phyloP scores from a whole-genome alignment of 2,888 invertebrate species.

The Aelia acuminata region DNA sequence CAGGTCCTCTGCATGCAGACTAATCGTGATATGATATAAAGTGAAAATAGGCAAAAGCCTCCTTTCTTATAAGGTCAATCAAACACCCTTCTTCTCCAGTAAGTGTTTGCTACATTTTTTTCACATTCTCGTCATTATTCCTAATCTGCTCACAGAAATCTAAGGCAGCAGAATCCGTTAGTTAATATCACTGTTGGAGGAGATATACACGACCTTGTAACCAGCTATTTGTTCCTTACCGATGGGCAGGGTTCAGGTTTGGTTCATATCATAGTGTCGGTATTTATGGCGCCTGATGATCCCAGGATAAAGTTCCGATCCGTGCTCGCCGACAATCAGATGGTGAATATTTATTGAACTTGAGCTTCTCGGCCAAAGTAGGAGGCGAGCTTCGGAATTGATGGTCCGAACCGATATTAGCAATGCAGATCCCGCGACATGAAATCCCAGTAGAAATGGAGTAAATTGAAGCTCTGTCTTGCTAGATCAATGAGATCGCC shows the following conservation, averaged over 20 bases:
- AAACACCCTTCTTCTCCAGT: too few relatives aligned
- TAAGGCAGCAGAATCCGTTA: too few relatives aligned
- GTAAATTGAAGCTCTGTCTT: not conserved
- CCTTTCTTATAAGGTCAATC: too few relatives aligned
- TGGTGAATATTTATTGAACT: constrained; percentile 16
- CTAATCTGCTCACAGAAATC: too few relatives aligned
- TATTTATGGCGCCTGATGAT: not conserved
- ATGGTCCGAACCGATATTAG: not conserved
- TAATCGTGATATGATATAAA: too few relatives aligned
- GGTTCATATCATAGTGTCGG: not conserved
- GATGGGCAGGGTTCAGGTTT: not conserved
- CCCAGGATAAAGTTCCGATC: not conserved
- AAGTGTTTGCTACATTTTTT: too few relatives aligned
- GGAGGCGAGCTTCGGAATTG: not conserved
- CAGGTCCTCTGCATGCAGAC: too few relatives aligned
- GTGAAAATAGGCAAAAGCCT: too few relatives aligned
- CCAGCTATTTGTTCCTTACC: not conserved
- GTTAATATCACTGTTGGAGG: not conserved
- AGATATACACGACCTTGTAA: not conserved
- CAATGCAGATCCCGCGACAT: not conserved
- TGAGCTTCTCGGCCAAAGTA: not conserved
- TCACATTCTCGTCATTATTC: too few relatives aligned
- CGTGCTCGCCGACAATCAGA: constrained; percentile 2
- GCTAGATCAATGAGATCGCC: not conserved
- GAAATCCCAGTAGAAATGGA: not conserved